These are phyloP conservation scores for Sus scrofa DNA, from an alignment of 2,113 vertebrate genomes.

Conservation along the genomic window DNA sequence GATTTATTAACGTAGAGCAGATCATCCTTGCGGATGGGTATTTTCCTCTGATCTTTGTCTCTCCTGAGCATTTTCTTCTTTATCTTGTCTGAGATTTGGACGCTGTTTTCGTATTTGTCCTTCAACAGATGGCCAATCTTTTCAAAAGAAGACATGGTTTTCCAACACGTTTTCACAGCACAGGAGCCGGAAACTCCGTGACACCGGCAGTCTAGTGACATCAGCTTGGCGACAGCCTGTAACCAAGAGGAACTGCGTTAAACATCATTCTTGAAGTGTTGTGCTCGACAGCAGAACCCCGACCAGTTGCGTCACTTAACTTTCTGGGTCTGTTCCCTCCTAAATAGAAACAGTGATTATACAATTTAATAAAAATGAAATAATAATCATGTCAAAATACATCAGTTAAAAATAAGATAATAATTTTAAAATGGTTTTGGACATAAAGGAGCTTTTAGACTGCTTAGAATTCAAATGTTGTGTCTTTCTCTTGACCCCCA, in stretches of 20 bases:
- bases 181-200: slow-evolving; percentile 99
- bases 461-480: not conserved
- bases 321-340: not conserved
- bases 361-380: not conserved
- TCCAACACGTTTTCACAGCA: slow-evolving; percentile 98
- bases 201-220: slow-evolving; percentile 97
- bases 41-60: slow-evolving; percentile 90
- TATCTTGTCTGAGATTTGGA: slow-evolving; percentile 92
- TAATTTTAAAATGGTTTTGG: not conserved
- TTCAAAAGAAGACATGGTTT: slow-evolving; percentile 94
- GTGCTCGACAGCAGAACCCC: not conserved
- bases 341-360: not conserved
- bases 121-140: slow-evolving; percentile 95
- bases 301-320: not conserved
- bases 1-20: slow-evolving; percentile 96
- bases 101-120: slow-evolving; percentile 95
- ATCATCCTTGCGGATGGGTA: slow-evolving; percentile 89
- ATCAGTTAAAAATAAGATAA: not conserved
- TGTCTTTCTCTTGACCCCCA: not conserved
- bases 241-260: slow-evolving; percentile 76
- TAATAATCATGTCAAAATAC: not conserved
- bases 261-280: not conserved
- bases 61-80: slow-evolving; percentile 92
- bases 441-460: not conserved
- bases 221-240: slow-evolving; percentile 94